Conservation (phyloP, 2,888 invertebrate genomes). For the Dryomyza anilis region DNA sequence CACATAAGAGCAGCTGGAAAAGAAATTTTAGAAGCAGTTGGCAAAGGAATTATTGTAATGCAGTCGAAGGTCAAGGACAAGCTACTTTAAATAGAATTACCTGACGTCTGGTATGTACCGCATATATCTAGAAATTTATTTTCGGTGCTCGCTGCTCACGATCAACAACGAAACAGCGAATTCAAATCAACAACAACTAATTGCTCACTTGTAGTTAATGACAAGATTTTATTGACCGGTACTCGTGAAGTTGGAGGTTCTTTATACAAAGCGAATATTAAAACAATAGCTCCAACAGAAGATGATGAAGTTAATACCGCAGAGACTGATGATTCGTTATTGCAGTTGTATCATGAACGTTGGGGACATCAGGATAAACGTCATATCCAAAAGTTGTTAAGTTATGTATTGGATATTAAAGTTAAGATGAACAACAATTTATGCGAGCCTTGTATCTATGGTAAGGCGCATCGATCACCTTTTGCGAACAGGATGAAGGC, state of each 20-base stretch:
- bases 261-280: neutral
- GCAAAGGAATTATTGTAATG: neutral
- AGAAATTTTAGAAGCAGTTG: conserved; percentile 24
- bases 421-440: too few species aligned
- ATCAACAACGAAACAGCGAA: conserved; percentile 5
- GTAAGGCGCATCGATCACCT: conserved; percentile 14
- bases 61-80: neutral
- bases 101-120: conserved; percentile 46
- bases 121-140: conserved; percentile 16
- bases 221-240: too few species aligned
- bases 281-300: too few species aligned
- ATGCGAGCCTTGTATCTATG: too few species aligned
- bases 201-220: too few species aligned
- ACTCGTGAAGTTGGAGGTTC: too few species aligned
- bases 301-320: too few species aligned
- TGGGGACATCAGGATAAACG: conserved; percentile 19
- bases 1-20: conserved; percentile 4
- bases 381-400: too few species aligned
- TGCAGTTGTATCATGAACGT: too few species aligned
- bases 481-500: too few species aligned
- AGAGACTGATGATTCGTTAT: too few species aligned
- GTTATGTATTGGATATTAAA: too few species aligned
- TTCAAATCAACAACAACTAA: conserved; percentile 21
- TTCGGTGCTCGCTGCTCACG: conserved; percentile 23
- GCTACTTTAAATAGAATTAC: conserved; percentile 30